These are phyloP conservation scores for Corythornis cristatus DNA, from an alignment of 2,113 vertebrate species.

Conservation along the genomic window DNA sequence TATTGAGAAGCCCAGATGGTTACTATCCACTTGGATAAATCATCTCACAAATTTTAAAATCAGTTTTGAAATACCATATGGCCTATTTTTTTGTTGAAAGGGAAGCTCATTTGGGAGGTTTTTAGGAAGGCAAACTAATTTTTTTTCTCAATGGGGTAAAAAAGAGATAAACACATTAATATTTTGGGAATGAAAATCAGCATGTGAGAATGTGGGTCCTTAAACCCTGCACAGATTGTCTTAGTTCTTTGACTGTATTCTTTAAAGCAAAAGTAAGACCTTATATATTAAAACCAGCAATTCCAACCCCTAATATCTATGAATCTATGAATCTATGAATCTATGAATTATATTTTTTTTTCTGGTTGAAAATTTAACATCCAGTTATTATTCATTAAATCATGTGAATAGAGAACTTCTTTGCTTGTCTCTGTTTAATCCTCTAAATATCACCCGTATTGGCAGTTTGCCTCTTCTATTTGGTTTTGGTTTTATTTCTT, in stretches of 20 bases:
- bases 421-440: neutral
- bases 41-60: slow-evolving; percentile 37
- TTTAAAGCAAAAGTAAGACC: neutral
- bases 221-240: neutral
- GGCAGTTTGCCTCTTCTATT: neutral
- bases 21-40: slow-evolving; percentile 22
- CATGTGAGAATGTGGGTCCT: neutral
- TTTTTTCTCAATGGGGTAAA: neutral
- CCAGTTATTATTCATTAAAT: neutral
- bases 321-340: too few relatives aligned
- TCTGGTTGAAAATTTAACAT: neutral
- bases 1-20: slow-evolving; percentile 36
- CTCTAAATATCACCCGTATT: neutral
- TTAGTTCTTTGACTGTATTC: neutral
- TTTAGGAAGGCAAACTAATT: slow-evolving; percentile 1
- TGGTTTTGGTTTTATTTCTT: neutral
- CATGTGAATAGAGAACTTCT: neutral
- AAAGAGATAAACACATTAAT: neutral
- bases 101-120: neutral
- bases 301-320: too few relatives aligned
- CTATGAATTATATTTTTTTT: neutral
- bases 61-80: slow-evolving; percentile 14
- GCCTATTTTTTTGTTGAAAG: neutral
- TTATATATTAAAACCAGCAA: neutral
- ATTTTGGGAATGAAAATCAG: neutral